Conservation (phyloP, 2,113 vertebrate genomes). For the Marmota monax region DNA sequence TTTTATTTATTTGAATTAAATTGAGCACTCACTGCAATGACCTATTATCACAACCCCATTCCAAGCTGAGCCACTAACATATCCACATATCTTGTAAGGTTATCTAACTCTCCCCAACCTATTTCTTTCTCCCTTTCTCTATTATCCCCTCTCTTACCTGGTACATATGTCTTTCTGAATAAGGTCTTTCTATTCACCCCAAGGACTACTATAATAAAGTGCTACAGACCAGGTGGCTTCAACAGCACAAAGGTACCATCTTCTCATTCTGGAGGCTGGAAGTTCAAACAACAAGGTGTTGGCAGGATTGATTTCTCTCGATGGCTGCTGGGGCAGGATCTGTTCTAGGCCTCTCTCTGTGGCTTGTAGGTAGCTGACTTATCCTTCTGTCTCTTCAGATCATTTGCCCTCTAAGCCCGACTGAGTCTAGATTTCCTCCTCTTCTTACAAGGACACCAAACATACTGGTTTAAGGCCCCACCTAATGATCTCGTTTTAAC, state of each 20-base stretch:
- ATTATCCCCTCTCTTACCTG: neutral
- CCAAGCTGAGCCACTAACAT: neutral
- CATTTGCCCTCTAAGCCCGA: neutral
- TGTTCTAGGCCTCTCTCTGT: neutral
- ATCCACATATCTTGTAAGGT: neutral
- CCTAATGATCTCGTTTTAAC: neutral
- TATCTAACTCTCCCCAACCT: neutral
- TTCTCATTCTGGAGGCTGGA: neutral
- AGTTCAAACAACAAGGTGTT: neutral
- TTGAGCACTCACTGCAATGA: neutral
- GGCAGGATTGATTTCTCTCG: too few species aligned
- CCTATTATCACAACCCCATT: neutral
- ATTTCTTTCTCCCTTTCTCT: neutral
- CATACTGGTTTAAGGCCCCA: neutral
- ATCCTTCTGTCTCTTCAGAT: neutral
- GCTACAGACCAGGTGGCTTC: neutral
- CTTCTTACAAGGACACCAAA: neutral
- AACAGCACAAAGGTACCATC: neutral
- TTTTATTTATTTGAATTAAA: constrained; percentile 9
- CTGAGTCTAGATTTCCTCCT: neutral
- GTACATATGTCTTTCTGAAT: neutral
- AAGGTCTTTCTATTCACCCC: neutral
- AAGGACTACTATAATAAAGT: neutral
- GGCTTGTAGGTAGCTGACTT: neutral
- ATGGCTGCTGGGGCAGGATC: neutral